These are phyloP conservation scores for Sarcophaga bullata DNA, from an alignment of 1,140 invertebrate species.

Conservation along the genomic window DNA sequence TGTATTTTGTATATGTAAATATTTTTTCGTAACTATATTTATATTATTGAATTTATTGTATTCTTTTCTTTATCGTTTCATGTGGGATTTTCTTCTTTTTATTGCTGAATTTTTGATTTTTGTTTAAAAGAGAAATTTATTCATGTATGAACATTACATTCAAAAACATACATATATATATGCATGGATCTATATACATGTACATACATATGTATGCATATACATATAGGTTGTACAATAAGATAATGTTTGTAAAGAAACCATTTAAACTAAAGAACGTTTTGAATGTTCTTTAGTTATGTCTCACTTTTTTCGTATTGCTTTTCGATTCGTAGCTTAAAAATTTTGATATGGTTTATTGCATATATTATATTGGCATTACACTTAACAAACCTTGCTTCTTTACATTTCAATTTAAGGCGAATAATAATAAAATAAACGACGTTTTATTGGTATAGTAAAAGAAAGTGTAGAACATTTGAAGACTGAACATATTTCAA, in stretches of 20 bases:
- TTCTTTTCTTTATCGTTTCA: constrained; percentile 20
- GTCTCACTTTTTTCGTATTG: background rate
- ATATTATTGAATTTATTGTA: constrained; percentile 13
- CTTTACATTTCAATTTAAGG: constrained; percentile 15
- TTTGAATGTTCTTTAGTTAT: background rate
- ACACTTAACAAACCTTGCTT: constrained; percentile 16
- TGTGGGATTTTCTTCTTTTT: constrained; percentile 20
- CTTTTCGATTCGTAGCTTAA: background rate
- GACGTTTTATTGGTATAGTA: background rate
- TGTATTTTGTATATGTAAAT: background rate
- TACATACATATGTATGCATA: background rate
- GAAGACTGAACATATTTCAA: too few relatives aligned
- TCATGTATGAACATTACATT: background rate
- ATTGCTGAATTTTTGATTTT: constrained; percentile 7
- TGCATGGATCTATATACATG: too few relatives aligned
- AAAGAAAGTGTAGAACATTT: background rate
- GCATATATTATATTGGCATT: constrained; percentile 11
- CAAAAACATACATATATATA: background rate
- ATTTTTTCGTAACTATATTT: background rate
- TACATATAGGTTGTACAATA: background rate
- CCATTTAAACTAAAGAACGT: background rate
- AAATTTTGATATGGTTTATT: constrained; percentile 37
- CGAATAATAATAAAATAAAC: background rate
- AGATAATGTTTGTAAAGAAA: constrained; percentile 22
- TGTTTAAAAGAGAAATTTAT: constrained; percentile 1